Percentiles rank a stretch among this genome's conserved stretches.
These are phyloP conservation scores for Bhutanitis thaidina DNA, from an alignment of 2,888 invertebrate species.

Conservation along the genomic window DNA sequence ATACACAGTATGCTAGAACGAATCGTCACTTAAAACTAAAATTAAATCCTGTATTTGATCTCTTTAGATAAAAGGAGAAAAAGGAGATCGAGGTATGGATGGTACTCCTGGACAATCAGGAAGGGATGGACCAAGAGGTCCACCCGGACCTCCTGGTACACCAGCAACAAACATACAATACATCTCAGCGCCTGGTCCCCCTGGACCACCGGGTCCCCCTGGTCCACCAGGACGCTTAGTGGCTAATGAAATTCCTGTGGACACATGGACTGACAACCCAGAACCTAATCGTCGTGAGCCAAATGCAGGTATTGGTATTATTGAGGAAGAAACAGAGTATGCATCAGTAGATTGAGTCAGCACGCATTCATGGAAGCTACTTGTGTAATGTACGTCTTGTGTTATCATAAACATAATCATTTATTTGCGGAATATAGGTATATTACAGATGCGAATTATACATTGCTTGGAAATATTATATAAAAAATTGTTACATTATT, in stretches of 20 bases:
- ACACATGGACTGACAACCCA: slow-evolving; percentile 67
- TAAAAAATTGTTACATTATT: no score
- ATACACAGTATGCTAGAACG: no score
- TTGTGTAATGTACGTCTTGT: no score
- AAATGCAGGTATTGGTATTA: slow-evolving; percentile 40
- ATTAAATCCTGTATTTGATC: no score
- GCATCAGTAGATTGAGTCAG: no score
- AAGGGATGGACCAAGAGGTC: slow-evolving; percentile 81
- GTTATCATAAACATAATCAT: no score
- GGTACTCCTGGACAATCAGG: slow-evolving; percentile 76
- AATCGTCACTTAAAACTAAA: no score
- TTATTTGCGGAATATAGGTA: no score
- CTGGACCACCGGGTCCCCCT: slow-evolving; percentile 80
- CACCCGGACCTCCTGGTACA: slow-evolving; percentile 81
- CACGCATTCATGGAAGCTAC: no score
- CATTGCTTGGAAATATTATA: no score
- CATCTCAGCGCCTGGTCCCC: slow-evolving; percentile 87
- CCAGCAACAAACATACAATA: slow-evolving; percentile 79
- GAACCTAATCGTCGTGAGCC: slow-evolving; percentile 59
- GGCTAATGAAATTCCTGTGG: slow-evolving; percentile 51
- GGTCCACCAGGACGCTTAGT: slow-evolving; percentile 27
- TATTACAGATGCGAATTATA: no score
- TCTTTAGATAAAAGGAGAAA: slow-evolving; percentile 79
- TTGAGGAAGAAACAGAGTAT: no score
- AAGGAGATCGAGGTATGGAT: slow-evolving; percentile 85